Base-by-base conservation (phyloP, 1,140 invertebrate species). In the Orius insidiosus region DNA sequence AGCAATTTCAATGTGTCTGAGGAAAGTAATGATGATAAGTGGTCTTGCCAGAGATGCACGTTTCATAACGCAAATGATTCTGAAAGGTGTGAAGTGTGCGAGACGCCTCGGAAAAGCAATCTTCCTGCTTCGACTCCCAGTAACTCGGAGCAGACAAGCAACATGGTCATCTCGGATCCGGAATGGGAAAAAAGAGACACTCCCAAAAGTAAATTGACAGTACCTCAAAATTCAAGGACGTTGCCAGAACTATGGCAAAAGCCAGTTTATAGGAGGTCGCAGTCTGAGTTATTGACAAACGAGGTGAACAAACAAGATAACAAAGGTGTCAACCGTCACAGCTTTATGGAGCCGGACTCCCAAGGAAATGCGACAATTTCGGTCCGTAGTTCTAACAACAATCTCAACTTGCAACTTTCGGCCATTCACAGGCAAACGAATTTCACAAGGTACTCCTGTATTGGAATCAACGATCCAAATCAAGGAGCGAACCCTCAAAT, bases 31-130 rank as follows among this genome's bases (percentile, higher is more conserved):
- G 60, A 43, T 31, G 24, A 43, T 11, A 30, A 43, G 62, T 75
- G 73, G 73, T 66, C 65, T 40, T 75, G 73, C 52, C 65, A 67
- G 44, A 63, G 68, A 48, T 75, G 73, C 51, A 75, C 72, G 3
- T 60, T 74, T 11, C 64, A 70, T 37, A 75, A 75, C 57, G 49
- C 59, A 19, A 56, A 61, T 9, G 58, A 62, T 36, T 55, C 63
- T 39, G 64, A 66, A 24, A 62, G 69, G 15, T 78, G 76, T 57
- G 73, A 75, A 46, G 70, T 74, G 0, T 78, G 75, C 52, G 73
- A 76, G 53, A 66, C 72, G 0, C 73, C 73, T 9, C 63, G 67
- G 42, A 67, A 65, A 50, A 50, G 51, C 24, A 59, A 60, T 49
- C 63, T 64, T 6, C 65, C 66, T 40, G 58, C 46, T 62, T 68